Percentiles rank a stretch among this genome's conserved stretches.
Conservation (phyloP, 2,113 vertebrate genomes). For the Ophthalmolycus amberensis region DNA sequence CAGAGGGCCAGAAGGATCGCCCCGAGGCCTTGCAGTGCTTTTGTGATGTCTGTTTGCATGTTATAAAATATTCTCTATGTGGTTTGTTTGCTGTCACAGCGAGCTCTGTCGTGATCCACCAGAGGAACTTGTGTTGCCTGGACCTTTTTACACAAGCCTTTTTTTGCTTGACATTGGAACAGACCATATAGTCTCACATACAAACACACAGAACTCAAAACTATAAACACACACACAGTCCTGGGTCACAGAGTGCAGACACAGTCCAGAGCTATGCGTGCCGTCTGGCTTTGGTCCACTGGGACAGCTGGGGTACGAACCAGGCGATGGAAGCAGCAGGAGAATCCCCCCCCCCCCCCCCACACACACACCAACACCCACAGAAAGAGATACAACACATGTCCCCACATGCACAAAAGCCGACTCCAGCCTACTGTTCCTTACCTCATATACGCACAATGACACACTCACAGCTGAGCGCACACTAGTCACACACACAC, state of each 20-base stretch:
- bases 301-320: slow-evolving; percentile 76
- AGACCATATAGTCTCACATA: slow-evolving; percentile 28
- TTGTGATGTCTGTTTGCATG: slow-evolving; percentile 14
- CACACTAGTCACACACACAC: slow-evolving; percentile 56
- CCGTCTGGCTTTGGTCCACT: slow-evolving; percentile 70
- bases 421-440: slow-evolving; percentile 53
- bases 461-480: slow-evolving; percentile 76
- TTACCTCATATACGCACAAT: slow-evolving; percentile 61
- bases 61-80: not conserved
- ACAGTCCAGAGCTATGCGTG: slow-evolving; percentile 68
- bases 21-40: not conserved
- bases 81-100: slow-evolving; percentile 11
- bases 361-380: slow-evolving; percentile 17
- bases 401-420: slow-evolving; percentile 56
- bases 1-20: not conserved
- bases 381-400: slow-evolving; percentile 57
- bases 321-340: slow-evolving; percentile 57
- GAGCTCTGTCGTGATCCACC: slow-evolving; percentile 8
- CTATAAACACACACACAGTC: slow-evolving; percentile 38
- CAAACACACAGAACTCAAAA: slow-evolving; percentile 28
- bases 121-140: slow-evolving; percentile 7
- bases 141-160: slow-evolving; percentile 23
- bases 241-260: slow-evolving; percentile 72
- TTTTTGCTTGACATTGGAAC: slow-evolving; percentile 35
- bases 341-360: slow-evolving; percentile 47